Conservation (phyloP, 2,113 vertebrate genomes). For the Gavia stellata region DNA sequence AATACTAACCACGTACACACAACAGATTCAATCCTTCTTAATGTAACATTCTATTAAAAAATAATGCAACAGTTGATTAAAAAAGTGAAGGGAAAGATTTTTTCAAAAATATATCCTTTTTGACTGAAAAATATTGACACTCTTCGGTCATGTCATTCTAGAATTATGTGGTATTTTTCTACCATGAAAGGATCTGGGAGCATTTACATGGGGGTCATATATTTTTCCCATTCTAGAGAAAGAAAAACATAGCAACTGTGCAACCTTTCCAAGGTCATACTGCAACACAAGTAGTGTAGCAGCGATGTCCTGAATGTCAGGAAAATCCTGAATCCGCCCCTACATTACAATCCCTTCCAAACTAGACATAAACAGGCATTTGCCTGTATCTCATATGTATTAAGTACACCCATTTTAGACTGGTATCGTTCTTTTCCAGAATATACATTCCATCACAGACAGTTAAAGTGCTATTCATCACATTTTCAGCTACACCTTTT, state of each 20-base stretch:
- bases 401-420: background rate
- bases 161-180: background rate
- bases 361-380: background rate
- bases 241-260: background rate
- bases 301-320: background rate
- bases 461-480: background rate
- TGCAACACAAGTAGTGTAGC: background rate
- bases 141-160: background rate
- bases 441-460: background rate
- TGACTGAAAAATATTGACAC: background rate
- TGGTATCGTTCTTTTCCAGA: background rate
- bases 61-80: background rate
- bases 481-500: background rate
- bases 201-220: background rate
- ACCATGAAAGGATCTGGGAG: background rate
- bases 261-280: background rate
- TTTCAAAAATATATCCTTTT: background rate
- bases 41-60: background rate
- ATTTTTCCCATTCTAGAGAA: background rate
- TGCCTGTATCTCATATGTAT: background rate
- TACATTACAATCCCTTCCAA: background rate
- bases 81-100: background rate
- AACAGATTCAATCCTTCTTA: background rate
- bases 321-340: background rate
- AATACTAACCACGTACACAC: background rate